Conservation (phyloP, 2,888 invertebrate species). For the Candidula unifasciata region DNA sequence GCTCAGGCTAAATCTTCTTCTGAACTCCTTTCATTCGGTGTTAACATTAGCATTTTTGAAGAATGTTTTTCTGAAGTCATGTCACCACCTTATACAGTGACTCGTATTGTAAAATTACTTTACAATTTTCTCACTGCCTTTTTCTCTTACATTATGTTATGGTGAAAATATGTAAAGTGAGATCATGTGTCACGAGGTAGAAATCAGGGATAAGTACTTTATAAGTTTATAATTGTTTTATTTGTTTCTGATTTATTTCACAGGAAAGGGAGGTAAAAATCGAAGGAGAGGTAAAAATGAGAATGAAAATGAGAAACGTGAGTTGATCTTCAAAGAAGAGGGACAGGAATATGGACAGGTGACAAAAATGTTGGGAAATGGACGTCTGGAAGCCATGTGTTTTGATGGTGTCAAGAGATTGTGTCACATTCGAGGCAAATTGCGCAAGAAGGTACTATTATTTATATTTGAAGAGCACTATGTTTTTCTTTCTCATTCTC, state of each 20-base stretch:
- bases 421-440: slow-evolving; percentile 93
- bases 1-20: no score
- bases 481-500: not conserved
- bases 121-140: not conserved
- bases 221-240: not conserved
- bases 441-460: slow-evolving; percentile 79
- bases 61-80: no score
- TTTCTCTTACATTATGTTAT: not conserved
- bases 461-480: not conserved
- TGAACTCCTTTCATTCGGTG: no score
- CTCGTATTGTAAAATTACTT: not conserved
- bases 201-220: not conserved
- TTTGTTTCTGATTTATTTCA: slow-evolving; percentile 9
- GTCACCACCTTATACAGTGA: no score
- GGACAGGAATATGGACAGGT: slow-evolving; percentile 99
- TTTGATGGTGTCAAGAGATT: slow-evolving; percentile 98
- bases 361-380: slow-evolving; percentile 99
- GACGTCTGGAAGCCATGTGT: slow-evolving; percentile 98
- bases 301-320: slow-evolving; percentile 99
- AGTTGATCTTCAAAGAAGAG: slow-evolving; percentile 99
- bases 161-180: not conserved
- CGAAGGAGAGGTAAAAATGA: slow-evolving; percentile 99
- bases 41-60: no score
- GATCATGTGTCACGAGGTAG: not conserved
- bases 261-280: slow-evolving; percentile 99